Base-by-base conservation (phyloP, 2,113 vertebrate species). In the Takifugu bimaculatus region DNA sequence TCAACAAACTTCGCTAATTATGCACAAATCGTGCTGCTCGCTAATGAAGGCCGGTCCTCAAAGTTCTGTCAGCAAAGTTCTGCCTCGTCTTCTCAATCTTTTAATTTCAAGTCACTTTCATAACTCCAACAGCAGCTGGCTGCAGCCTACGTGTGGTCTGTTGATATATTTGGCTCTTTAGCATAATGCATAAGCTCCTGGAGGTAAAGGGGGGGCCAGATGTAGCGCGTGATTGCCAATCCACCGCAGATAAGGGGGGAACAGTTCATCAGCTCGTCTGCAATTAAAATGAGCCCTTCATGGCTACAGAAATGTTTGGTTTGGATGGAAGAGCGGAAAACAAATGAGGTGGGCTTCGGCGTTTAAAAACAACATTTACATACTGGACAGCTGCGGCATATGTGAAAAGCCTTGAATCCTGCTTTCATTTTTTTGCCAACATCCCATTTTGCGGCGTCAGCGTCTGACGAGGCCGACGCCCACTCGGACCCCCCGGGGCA, bases 81-180 rank as follows among this genome's bases (percentile, higher is more conserved):
- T 58, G 58, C 26, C 15, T 25, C 50, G 58, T 64, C 26, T 42
- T 66, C 70, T 68, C 43, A 55, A 62, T 72, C 55, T 45, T 42
- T 25, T 59, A n/a, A 77, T 80, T 67, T 50, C 69, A 61, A 77
- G 45, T 63, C 42, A 78, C 83, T 76, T 79, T 72, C 50, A 72
- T 77, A 58, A 74, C 77, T 75, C 57, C 28, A 63, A 71, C 55
- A 80, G 74, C 78, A 85, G 70, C 75, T 85, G 83, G 67, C 67
- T 68, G 28, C 35, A 63, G 66, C 50, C 54, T 56, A 32, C 62
- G 69, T 78, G 74, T 51, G 54, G 66, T 61, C 59, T 35, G 63
- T 56, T 69, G 76, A 79, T 77, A 68, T 44, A 50, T 77, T 62
- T 72, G 49, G 65, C 54, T 65, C 15, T 74, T 85, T 74, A 78